Conservation (phyloP, 2,888 invertebrate genomes). For the Coecobrya sp. region DNA sequence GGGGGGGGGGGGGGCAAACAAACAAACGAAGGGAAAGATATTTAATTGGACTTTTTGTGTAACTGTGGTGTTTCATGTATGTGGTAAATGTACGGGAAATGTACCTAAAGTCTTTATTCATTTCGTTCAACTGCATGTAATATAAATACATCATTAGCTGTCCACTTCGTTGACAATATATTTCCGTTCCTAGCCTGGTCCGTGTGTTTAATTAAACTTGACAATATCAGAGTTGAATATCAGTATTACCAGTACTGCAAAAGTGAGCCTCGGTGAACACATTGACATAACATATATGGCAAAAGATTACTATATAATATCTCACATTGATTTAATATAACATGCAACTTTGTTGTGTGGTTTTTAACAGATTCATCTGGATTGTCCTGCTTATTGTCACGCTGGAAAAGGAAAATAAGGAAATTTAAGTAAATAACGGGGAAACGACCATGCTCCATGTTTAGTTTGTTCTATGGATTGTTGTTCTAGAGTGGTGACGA, state of each 20-base stretch:
- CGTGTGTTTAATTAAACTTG: too few relatives aligned
- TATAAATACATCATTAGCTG: too few relatives aligned
- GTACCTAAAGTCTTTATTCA: not conserved
- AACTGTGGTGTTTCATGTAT: not conserved
- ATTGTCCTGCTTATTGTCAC: not conserved
- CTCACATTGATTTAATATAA: conserved; percentile 31
- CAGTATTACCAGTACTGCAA: too few relatives aligned
- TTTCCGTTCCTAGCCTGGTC: too few relatives aligned
- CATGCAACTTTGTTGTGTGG: conserved; percentile 20
- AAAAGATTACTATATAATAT: conserved; percentile 41
- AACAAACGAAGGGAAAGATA: not conserved
- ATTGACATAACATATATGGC: conserved; percentile 6
- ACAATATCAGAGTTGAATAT: not conserved
- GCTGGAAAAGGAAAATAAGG: not conserved
- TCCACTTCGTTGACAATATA: too few relatives aligned
- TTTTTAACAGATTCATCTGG: conserved; percentile 45
- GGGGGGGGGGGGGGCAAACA: too few relatives aligned
- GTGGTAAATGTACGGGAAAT: not conserved
- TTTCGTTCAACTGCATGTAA: too few relatives aligned
- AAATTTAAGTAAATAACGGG: not conserved
- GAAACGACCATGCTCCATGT: not conserved
- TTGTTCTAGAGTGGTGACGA: not conserved
- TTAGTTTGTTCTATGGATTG: not conserved
- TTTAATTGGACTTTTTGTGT: not conserved
- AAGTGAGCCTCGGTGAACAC: not conserved